These are phyloP conservation scores for Luperina testacea DNA, from an alignment of 2,888 invertebrate species.

Conservation along the genomic window DNA sequence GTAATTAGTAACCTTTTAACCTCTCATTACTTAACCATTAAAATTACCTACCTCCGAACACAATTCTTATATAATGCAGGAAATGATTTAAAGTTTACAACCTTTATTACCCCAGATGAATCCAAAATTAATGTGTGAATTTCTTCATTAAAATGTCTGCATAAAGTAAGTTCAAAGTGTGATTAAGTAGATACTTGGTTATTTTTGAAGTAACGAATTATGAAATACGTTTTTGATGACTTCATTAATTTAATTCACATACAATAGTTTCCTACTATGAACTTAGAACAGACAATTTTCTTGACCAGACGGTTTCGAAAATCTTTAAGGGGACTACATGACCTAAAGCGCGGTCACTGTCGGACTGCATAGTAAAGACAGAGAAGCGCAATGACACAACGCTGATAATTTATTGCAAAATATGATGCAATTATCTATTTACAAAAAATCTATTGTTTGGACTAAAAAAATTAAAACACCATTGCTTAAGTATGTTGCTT, in stretches of 20 bases:
- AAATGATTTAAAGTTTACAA: slow-evolving; percentile 33
- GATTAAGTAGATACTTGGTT: not conserved
- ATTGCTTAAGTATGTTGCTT: no score
- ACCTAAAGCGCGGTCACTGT: no score
- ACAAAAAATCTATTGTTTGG: no score
- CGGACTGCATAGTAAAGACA: no score
- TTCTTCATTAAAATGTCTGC: slow-evolving; percentile 33
- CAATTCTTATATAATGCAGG: slow-evolving; percentile 41
- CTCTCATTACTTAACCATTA: slow-evolving; percentile 14
- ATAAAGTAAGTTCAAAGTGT: slow-evolving; percentile 21
- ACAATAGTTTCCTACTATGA: not conserved
- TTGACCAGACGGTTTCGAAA: not conserved
- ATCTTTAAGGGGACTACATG: not conserved
- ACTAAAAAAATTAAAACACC: no score
- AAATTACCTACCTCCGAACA: slow-evolving; percentile 8
- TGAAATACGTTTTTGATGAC: slow-evolving; percentile 1
- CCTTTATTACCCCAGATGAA: slow-evolving; percentile 22
- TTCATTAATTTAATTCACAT: slow-evolving; percentile 13
- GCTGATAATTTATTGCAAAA: no score
- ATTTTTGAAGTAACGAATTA: not conserved
- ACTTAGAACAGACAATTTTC: not conserved
- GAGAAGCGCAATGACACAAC: no score
- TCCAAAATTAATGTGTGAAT: slow-evolving; percentile 55
- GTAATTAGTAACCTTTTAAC: not conserved
- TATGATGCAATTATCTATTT: no score